phyloP scores from a whole-genome alignment of 2,797 vertebrate species.

The Myotis vivesi region DNA sequence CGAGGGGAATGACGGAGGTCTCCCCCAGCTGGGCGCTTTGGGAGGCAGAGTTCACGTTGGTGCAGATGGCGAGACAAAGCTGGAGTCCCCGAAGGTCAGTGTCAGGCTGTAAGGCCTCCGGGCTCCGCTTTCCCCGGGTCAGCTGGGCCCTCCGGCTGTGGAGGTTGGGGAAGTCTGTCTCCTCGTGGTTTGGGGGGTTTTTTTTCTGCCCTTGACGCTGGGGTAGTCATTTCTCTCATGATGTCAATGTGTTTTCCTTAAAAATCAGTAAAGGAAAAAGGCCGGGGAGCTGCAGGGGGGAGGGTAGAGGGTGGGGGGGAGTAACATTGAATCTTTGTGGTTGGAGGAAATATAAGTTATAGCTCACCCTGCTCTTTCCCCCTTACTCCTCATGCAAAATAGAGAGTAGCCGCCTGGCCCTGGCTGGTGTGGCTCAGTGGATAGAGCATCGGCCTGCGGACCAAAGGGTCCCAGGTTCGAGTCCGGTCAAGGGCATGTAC shows the following conservation, averaged over 20 bases:
- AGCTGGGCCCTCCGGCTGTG: slow-evolving; percentile 87
- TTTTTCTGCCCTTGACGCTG: slow-evolving; percentile 88
- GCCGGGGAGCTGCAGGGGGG: too few species aligned
- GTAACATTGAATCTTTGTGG: background rate
- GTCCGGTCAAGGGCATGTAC: too few species aligned
- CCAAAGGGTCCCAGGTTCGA: too few species aligned
- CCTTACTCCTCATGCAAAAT: background rate
- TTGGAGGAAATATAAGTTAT: background rate
- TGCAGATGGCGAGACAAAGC: slow-evolving; percentile 96
- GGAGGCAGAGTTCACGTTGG: slow-evolving; percentile 95
- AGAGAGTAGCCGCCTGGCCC: background rate
- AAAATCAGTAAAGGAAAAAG: background rate
- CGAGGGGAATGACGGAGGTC: slow-evolving; percentile 94
- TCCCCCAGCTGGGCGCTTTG: slow-evolving; percentile 97
- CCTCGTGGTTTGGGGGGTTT: background rate
- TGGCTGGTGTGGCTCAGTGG: too few species aligned
- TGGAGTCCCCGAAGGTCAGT: slow-evolving; percentile 91
- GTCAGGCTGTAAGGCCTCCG: slow-evolving; percentile 92
- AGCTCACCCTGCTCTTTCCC: background rate
- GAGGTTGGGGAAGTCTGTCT: slow-evolving; percentile 80
- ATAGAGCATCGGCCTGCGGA: too few species aligned
- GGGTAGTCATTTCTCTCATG: slow-evolving; percentile 81
- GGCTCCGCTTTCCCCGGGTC: slow-evolving; percentile 82
- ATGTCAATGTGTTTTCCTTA: slow-evolving; percentile 48
- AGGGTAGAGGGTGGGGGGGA: rapidly evolving